Evolutionary conservation across 2,797 vertebrate species (phyloP).

Genomic region (Rhabdophis nuchalis): DNA sequence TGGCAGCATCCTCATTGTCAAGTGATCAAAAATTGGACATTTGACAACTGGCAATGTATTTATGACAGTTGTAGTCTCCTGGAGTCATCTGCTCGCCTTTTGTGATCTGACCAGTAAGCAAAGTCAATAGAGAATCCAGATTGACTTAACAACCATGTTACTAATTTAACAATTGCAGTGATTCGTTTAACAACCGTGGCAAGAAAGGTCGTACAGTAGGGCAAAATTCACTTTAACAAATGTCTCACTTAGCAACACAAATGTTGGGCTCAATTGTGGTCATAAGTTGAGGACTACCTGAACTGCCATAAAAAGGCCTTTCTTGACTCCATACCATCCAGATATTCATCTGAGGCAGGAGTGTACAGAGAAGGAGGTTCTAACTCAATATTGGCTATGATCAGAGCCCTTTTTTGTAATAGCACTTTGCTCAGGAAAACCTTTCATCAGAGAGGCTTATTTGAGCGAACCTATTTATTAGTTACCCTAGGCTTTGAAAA

Average conservation of each 20-base stretch:
- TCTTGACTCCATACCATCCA: not conserved
- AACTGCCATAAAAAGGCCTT: not conserved
- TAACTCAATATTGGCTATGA: not conserved
- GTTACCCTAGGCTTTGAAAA: not conserved
- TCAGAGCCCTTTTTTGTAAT: not conserved
- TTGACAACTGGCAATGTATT: not conserved
- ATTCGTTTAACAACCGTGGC: not conserved
- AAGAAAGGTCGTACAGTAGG: not conserved
- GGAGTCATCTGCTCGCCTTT: not conserved
- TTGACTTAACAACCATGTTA: not conserved
- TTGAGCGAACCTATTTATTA: not conserved
- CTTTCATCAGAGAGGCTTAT: not conserved
- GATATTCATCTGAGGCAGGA: not conserved
- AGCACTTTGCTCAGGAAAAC: not conserved
- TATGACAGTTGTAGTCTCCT: not conserved
- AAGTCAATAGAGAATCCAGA: not conserved
- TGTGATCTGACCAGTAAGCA: not conserved
- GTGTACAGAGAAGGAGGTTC: not conserved
- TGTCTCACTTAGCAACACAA: not conserved
- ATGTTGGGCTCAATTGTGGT: not conserved
- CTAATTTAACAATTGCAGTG: not conserved
- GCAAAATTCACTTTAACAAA: not conserved
- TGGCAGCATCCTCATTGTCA: not conserved
- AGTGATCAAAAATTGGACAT: not conserved
- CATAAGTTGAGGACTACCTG: not conserved